Evolutionary conservation across 92 coral and sea anemone species (phyloP).

Genomic region (Siderastrea radians): DNA sequence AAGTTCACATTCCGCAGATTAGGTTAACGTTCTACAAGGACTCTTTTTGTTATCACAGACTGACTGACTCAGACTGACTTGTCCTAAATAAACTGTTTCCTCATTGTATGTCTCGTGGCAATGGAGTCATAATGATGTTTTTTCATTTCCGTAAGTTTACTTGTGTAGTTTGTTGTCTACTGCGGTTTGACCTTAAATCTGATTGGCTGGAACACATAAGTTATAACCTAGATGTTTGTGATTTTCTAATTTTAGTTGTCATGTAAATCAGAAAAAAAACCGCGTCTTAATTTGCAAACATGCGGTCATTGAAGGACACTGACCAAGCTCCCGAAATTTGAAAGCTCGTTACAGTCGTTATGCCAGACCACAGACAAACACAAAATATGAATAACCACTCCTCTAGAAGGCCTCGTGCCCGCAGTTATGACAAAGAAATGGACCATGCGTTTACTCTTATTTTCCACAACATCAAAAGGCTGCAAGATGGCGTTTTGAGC

Average conservation of each 20-base stretch:
- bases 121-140: too few species aligned
- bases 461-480: constrained; percentile 54
- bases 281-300: not conserved
- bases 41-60: too few species aligned
- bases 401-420: not conserved
- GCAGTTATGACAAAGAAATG: constrained; percentile 41
- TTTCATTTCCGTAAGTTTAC: too few species aligned
- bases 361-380: constrained; percentile 21
- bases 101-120: too few species aligned
- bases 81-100: too few species aligned
- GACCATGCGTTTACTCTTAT: constrained; percentile 38
- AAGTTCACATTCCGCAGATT: too few species aligned
- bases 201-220: not conserved
- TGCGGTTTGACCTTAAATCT: not conserved
- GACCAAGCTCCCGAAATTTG: too few species aligned
- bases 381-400: constrained; percentile 4
- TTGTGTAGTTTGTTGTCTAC: not conserved
- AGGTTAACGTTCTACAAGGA: too few species aligned
- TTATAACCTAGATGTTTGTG: not conserved
- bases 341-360: not conserved
- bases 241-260: not conserved
- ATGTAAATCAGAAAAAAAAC: not conserved
- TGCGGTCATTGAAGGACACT: too few species aligned
- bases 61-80: too few species aligned
- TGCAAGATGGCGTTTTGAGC: constrained; percentile 41